A percentile compares a stretch with the other conserved stretches of the same genome.
Conservation (phyloP, 35 echinoderm and acorn worm genomes). For the Acanthaster planci region DNA sequence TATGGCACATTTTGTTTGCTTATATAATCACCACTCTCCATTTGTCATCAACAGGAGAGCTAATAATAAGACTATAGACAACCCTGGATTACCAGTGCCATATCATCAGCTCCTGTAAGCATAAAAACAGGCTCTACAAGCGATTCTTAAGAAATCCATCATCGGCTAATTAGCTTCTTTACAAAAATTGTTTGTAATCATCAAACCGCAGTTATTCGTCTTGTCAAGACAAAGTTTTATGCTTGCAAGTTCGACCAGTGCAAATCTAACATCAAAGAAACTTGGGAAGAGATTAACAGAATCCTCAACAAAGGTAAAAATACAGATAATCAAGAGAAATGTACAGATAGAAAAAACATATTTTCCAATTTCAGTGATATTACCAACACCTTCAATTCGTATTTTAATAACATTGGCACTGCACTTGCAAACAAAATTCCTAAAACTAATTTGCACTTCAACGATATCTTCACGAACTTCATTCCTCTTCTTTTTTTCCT, state of each 20-base stretch:
- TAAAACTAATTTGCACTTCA: too few relatives aligned
- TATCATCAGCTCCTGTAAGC: neutral
- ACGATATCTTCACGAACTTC: too few relatives aligned
- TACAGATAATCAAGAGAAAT: neutral
- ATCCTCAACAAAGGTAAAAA: neutral
- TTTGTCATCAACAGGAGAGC: neutral
- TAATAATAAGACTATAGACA: neutral
- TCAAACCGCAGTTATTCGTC: neutral
- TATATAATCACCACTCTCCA: neutral
- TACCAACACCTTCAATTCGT: neutral
- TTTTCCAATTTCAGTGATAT: neutral
- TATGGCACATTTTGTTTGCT: neutral
- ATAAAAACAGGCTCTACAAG: neutral
- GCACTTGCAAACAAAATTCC: neutral
- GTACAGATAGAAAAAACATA: neutral
- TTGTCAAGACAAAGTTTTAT: neutral
- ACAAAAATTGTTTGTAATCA: neutral
- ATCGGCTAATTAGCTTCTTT: neutral
- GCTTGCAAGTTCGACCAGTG: neutral
- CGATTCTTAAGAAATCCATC: neutral
- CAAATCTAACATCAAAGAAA: neutral
- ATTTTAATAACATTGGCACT: neutral
- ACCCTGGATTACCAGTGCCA: neutral
- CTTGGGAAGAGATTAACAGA: neutral
- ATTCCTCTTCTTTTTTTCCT: too few relatives aligned